Conservation (phyloP, 2,888 invertebrate genomes). For the Coelopa pilipes region DNA sequence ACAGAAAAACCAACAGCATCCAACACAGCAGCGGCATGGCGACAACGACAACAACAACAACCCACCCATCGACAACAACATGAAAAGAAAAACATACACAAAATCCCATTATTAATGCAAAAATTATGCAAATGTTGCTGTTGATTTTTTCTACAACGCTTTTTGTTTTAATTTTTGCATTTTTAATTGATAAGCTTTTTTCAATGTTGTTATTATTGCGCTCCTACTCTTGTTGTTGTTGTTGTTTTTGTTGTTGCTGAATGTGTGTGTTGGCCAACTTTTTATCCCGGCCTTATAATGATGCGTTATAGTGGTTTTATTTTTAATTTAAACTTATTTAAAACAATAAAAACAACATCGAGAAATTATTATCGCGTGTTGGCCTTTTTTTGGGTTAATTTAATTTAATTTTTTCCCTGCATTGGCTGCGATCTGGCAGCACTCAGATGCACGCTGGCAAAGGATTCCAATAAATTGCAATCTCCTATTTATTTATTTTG, state of each 20-base stretch:
- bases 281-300: neutral
- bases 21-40: too few relatives aligned
- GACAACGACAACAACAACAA: neutral
- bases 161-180: conserved; percentile 14
- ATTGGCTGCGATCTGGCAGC: neutral
- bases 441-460: neutral
- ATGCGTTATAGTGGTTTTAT: conserved; percentile 14
- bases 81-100: conserved; percentile 11
- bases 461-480: conserved; percentile 8
- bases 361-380: neutral
- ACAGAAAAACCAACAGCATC: neutral
- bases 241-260: neutral
- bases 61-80: neutral
- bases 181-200: conserved; percentile 42
- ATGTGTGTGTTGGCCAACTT: too few relatives aligned
- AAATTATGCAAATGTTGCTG: conserved; percentile 42
- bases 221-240: too few relatives aligned
- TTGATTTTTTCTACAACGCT: neutral
- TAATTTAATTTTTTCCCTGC: neutral
- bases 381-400: neutral
- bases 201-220: conserved; percentile 18
- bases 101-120: conserved; percentile 38
- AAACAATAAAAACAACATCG: conserved; percentile 5
- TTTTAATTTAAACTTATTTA: conserved; percentile 14
- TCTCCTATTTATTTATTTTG: conserved; percentile 7